Evolutionary conservation across 2,797 vertebrate species (phyloP), one percentile per base, ranked within the genome.

Genomic region (Pseudopleuronectes americanus): DNA sequence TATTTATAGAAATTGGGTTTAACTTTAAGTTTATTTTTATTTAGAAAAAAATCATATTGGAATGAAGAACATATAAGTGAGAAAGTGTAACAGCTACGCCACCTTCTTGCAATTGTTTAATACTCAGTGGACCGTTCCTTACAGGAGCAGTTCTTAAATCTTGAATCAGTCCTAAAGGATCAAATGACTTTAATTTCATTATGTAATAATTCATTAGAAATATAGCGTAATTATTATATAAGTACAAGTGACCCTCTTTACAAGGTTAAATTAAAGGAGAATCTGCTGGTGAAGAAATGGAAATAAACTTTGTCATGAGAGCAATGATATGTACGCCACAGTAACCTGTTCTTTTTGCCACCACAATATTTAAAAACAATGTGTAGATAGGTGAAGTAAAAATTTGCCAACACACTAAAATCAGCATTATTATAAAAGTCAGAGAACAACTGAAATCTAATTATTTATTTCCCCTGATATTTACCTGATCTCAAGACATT

Each of bases 291-390:
- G 21, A 17, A 5, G 45, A 47, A 52, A 31, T 4, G 0, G 58
- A 45, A 69, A 74, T 58, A 23, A 47, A 38, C 2, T 8, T 4
- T 4, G 4, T 33, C 3, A 36, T 45, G 5, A 41, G 33, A 75
- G 71, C 47, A 77, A 56, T 55, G 28, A 51, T 69, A 10, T 4
- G 21, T 52, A 53, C 2, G 4, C 9, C 16, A 45, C 5, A 41
- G 3, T 12, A 5, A 16, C 16, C 14, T 45, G 43, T 43, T 14
- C 45, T 41, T 13, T 41, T 41, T 41, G 54, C 6, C 8, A 23
- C 16, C n/a, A 22, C 6, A 17, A 45, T 45, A 19, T 45, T 45
- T 19, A 16, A 43, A 33, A 33, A 33, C 8, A 9, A 2, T 33
- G 31, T 33, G 0, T 33, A 33, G 31, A 3, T 33, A 33, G 8